Evolutionary conservation across 2,113 vertebrate species (phyloP).

Genomic region (Callipepla squamata): DNA sequence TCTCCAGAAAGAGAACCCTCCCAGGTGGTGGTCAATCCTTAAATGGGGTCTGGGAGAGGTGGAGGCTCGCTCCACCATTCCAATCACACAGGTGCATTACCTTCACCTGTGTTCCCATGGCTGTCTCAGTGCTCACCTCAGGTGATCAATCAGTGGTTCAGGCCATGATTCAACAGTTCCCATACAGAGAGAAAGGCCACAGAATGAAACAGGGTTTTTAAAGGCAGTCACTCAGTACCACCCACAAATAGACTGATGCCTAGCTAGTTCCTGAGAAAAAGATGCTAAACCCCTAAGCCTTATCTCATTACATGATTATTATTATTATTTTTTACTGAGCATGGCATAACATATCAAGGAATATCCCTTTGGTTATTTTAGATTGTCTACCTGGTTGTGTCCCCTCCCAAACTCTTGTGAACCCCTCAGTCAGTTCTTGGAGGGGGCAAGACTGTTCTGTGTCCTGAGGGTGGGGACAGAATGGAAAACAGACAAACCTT

Average conservation of each 20-base stretch:
- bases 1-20: too few species aligned
- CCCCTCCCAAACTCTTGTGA: not conserved
- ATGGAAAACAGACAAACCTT: not conserved
- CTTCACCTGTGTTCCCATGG: too few species aligned
- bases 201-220: not conserved
- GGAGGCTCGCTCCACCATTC: too few species aligned
- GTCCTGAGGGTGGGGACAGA: not conserved
- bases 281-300: not conserved
- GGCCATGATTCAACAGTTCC: too few species aligned
- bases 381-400: not conserved
- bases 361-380: not conserved
- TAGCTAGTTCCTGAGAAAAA: not conserved
- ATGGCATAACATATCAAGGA: not conserved
- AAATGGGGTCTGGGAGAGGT: too few species aligned
- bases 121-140: too few species aligned
- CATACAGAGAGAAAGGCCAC: not conserved
- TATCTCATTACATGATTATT: not conserved
- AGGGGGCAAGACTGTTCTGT: not conserved
- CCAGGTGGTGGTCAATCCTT: too few species aligned
- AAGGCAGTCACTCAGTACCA: not conserved
- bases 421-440: not conserved
- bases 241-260: not conserved
- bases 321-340: not conserved
- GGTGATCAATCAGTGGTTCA: too few species aligned
- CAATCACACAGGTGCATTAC: too few species aligned